phyloP scores from a whole-genome alignment of 2,888 invertebrate genomes.

The Plusia festucae region DNA sequence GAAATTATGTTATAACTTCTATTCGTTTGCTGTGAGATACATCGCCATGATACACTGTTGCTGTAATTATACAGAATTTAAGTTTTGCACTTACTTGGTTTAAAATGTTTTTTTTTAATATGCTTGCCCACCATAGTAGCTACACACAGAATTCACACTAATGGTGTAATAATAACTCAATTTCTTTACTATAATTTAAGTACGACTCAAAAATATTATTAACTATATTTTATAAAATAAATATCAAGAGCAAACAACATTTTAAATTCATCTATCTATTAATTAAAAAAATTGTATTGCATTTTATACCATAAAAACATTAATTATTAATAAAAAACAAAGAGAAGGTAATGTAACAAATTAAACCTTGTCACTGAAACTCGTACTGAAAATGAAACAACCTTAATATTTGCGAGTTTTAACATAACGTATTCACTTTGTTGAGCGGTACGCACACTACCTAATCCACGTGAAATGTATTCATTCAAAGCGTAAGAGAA shows the following conservation, averaged over 20 bases:
- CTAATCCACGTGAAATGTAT: conserved; percentile 69
- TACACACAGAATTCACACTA: too few relatives aligned
- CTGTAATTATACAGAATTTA: too few relatives aligned
- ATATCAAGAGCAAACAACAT: too few relatives aligned
- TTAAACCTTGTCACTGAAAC: conserved; percentile 37
- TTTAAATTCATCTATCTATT: too few relatives aligned
- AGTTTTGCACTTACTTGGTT: too few relatives aligned
- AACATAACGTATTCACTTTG: conserved; percentile 60
- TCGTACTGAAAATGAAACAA: conserved; percentile 48
- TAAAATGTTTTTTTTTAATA: too few relatives aligned
- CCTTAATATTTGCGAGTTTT: conserved; percentile 60
- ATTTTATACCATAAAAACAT: neutral
- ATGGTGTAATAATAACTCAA: too few relatives aligned
- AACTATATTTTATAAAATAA: too few relatives aligned
- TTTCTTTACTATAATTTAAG: too few relatives aligned
- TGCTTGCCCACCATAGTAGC: too few relatives aligned
- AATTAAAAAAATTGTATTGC: too few relatives aligned
- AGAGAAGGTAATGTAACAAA: conserved; percentile 28
- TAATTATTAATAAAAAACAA: conserved; percentile 32
- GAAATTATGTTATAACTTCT: conserved; percentile 60
- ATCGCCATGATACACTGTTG: conserved; percentile 3
- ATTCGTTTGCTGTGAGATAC: conserved; percentile 31
- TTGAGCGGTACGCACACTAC: conserved; percentile 56
- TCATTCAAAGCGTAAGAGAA: conserved; percentile 71
- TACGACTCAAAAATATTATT: too few relatives aligned